These are phyloP conservation scores for Pelobates cultripes DNA, from an alignment of 2,797 vertebrate genomes.

Conservation along the genomic window DNA sequence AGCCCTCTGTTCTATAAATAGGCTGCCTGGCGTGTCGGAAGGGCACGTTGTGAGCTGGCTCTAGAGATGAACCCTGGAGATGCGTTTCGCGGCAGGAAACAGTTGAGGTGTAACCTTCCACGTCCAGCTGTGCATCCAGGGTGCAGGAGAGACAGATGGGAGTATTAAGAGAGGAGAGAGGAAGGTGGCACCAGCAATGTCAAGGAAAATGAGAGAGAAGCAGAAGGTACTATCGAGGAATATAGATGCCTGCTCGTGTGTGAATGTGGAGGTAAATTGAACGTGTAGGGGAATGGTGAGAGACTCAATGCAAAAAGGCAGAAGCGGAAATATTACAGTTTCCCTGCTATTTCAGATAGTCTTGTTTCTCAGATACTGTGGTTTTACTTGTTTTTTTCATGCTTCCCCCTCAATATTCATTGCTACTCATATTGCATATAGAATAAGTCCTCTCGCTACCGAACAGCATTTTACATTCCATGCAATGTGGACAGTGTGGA, in stretches of 20 bases:
- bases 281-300: neutral
- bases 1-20: constrained; percentile 37
- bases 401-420: neutral
- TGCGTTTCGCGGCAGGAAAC: constrained; percentile 5
- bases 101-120: constrained; percentile 2
- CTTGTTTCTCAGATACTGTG: neutral
- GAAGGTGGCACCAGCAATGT: neutral
- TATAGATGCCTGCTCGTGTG: neutral
- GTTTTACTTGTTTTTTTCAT: neutral
- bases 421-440: no score
- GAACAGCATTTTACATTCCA: neutral
- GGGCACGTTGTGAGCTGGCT: constrained; percentile 37
- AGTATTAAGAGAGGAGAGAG: neutral
- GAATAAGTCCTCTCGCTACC: neutral
- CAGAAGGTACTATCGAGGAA: neutral
- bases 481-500: no score
- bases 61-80: constrained; percentile 27
- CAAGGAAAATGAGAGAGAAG: neutral
- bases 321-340: neutral
- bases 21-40: constrained; percentile 27
- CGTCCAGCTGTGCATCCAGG: constrained; percentile 19
- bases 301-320: neutral
- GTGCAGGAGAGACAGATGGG: constrained; percentile 15
- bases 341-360: neutral
- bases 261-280: neutral